A percentile compares a stretch with the other conserved stretches of the same genome.
Conservation (phyloP, 37 sponge, comb jelly and placozoan genomes). For the Mnemiopsis leidyi region DNA sequence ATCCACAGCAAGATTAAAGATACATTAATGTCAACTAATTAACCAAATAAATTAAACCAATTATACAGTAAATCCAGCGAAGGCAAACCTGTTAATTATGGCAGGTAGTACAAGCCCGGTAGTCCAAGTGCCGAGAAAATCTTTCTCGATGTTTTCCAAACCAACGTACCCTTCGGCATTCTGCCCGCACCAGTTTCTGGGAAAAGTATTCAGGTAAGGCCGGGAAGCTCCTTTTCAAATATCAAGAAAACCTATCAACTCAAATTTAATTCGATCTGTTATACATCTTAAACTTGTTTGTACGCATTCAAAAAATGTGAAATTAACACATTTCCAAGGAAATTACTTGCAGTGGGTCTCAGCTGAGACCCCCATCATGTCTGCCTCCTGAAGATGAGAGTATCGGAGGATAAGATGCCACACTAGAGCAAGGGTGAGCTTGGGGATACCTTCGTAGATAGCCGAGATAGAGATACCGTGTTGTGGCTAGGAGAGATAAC, state of each 20-base stretch:
- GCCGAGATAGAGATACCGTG: conserved; percentile 23
- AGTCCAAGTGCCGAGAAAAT: conserved; percentile 11
- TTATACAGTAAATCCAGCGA: no score
- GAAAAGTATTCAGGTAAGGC: neutral
- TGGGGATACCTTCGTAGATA: conserved; percentile 31
- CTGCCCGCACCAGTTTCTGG: conserved; percentile 13
- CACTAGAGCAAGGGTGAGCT: conserved; percentile 6
- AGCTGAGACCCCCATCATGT: neutral
- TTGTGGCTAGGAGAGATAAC: neutral
- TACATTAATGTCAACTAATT: no score
- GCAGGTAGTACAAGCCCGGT: conserved; percentile 36
- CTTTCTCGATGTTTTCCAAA: neutral
- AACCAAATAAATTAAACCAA: no score
- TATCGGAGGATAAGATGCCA: conserved; percentile 55
- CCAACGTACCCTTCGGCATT: neutral
- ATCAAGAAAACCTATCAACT: no score
- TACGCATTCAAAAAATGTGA: neutral
- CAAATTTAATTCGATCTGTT: no score
- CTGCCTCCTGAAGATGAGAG: neutral
- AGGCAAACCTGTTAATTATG: neutral
- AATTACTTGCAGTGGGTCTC: conserved; percentile 48
- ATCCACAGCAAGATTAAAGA: no score
- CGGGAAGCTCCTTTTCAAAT: no score
- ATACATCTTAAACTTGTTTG: no score
- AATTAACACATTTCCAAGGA: neutral